Evolutionary conservation across 2,888 invertebrate genomes (phyloP), one percentile per base, ranked within the genome.

Genomic region (Drosophila mayaguana): DNA sequence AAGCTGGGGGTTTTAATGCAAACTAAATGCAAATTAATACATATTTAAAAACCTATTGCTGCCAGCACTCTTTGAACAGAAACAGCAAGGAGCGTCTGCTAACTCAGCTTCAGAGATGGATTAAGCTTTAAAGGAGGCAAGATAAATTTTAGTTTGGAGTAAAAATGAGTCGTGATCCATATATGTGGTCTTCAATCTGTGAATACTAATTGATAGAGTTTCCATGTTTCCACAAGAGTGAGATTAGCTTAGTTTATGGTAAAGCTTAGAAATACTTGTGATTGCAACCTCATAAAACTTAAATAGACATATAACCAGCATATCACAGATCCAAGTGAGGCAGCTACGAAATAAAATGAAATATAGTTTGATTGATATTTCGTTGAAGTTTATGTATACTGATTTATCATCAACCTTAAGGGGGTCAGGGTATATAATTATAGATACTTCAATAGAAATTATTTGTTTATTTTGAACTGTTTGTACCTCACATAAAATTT

Each of bases 1-100:
- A 76, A 76, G 42, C 66, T 71, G 54, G 55, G 71, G 57, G 63
- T 62, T 71, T 77, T 54, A 77, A 76, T 80, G 61, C 78, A 45
- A 12, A 63, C 48, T 42, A 62, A 54, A 71, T 54, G 69, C 48
- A 72, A 73, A 59, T 77, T 68, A 66, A 68, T 48, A 69, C 25
- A 40, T 69, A 36, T 69, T 69, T 68, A 32, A 68, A 68, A 67
- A 48, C 38, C 46, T 65, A 66, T 45, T 28, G 12, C n/a, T 20
- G 46, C 22, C 25, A 38, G 46, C 36, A 3, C 16, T 32, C 18
- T 55, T 42, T 16, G 20, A 16, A 11, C 48, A n/a, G 28, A 11
- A 18, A 18, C 28, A 20, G 32, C 42, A 43, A 38, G 14, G 28
- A 18, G 11, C n/a, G 16, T 25, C 9, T 3, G 32, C 40, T 11